These are phyloP conservation scores for Diadumene lineata DNA, from an alignment of 92 coral and sea anemone genomes.

Conservation along the genomic window DNA sequence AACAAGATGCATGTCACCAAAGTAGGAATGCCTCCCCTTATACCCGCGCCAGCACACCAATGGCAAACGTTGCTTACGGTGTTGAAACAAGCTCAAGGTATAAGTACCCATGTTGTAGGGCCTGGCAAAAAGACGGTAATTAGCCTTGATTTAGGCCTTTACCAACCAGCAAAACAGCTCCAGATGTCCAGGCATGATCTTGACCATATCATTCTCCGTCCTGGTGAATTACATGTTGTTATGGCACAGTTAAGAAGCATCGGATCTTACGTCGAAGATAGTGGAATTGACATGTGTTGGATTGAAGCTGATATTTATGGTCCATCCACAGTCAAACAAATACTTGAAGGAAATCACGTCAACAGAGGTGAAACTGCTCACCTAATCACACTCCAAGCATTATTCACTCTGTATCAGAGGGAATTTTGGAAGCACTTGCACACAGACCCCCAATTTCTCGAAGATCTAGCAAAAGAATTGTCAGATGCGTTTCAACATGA, in stretches of 20 bases:
- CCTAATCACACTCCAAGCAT: slow-evolving; percentile 48
- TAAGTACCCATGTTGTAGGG: slow-evolving; percentile 12
- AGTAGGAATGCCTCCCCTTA: slow-evolving; percentile 33
- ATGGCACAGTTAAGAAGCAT: slow-evolving; percentile 38
- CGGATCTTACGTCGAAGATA: slow-evolving; percentile 34
- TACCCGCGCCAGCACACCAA: slow-evolving; percentile 47
- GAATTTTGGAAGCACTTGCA: slow-evolving; percentile 46
- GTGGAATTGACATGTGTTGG: slow-evolving; percentile 49
- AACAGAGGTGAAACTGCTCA: slow-evolving; percentile 53
- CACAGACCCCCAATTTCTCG: slow-evolving; percentile 20
- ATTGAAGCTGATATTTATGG: slow-evolving; percentile 57
- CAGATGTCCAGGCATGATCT: slow-evolving; percentile 49
- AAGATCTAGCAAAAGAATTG: slow-evolving; percentile 27
- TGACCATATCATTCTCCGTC: slow-evolving; percentile 39
- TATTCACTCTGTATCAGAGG: slow-evolving; percentile 52
- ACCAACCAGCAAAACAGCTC: slow-evolving; percentile 58
- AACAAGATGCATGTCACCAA: slow-evolving; percentile 33
- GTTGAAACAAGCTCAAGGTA: slow-evolving; percentile 55
- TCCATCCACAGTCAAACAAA: slow-evolving; percentile 60
- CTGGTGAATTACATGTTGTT: slow-evolving; percentile 32
- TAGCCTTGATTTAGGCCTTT: slow-evolving; percentile 49
- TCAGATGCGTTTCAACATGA: neutral
- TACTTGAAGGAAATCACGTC: slow-evolving; percentile 54
- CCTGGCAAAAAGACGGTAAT: slow-evolving; percentile 45
- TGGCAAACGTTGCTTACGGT: slow-evolving; percentile 59